phyloP scores from a whole-genome alignment of 1,140 invertebrate genomes.

The Gryllus bimaculatus region DNA sequence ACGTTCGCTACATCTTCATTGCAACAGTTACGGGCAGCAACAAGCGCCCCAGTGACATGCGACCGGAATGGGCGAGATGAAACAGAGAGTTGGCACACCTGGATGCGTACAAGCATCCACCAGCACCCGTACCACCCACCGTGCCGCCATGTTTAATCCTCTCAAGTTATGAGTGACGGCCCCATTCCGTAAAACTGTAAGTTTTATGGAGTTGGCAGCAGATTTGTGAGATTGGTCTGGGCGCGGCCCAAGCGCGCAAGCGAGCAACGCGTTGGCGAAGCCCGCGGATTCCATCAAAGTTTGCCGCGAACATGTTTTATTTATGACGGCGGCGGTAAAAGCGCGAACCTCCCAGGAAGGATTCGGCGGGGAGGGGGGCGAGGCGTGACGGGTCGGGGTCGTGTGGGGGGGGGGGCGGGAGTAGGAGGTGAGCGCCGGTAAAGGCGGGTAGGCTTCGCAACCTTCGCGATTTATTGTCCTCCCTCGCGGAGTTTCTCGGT shows the following conservation, averaged over 20 bases:
- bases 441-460: too few species aligned
- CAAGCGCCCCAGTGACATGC: too few species aligned
- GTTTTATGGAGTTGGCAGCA: conserved; percentile 3
- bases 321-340: neutral
- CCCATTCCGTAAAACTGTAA: conserved; percentile 4
- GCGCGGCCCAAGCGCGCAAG: neutral
- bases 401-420: too few species aligned
- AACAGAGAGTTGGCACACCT: neutral
- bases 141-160: neutral
- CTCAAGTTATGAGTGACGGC: neutral
- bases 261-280: neutral
- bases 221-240: neutral
- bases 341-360: neutral
- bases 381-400: neutral
- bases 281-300: neutral
- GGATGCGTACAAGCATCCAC: neutral
- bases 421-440: too few species aligned
- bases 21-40: too few species aligned
- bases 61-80: too few species aligned
- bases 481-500: too few species aligned
- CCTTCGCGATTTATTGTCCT: neutral
- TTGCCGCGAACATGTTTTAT: conserved; percentile 4
- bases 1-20: too few species aligned
- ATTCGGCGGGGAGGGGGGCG: too few species aligned
- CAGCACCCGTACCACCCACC: neutral